Evolutionary conservation across 2,113 vertebrate genomes (phyloP).

Genomic region (Aix galericulata): DNA sequence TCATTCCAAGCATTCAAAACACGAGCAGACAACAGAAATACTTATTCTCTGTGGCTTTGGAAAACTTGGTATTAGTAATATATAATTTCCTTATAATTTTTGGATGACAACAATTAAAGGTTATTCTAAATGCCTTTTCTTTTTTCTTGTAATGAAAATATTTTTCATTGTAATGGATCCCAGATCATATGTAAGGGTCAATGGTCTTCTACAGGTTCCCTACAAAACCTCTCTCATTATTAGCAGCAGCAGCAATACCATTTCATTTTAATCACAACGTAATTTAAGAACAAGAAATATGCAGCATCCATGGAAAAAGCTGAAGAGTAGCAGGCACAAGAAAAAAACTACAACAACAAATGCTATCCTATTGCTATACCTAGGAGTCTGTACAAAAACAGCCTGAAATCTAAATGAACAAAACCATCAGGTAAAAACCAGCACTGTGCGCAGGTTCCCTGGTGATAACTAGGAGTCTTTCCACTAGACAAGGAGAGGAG

Average conservation of each 20-base stretch:
- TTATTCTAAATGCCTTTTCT: neutral
- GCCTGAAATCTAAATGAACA: neutral
- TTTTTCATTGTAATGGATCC: neutral
- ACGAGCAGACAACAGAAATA: neutral
- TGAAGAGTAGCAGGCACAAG: neutral
- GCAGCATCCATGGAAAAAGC: neutral
- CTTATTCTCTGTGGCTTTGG: accelerated
- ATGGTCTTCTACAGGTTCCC: neutral
- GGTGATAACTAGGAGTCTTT: accelerated
- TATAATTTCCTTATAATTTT: neutral
- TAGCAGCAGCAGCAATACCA: neutral
- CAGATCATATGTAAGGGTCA: neutral
- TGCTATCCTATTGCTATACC: neutral
- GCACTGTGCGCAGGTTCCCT: neutral
- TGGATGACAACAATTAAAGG: neutral
- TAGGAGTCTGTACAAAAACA: neutral
- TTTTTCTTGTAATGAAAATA: neutral
- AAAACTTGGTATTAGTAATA: neutral
- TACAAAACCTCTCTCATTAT: neutral
- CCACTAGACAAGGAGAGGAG: neutral
- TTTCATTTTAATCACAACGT: neutral
- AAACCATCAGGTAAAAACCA: neutral
- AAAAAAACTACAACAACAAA: neutral
- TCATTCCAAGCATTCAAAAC: neutral
- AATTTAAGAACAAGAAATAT: neutral